A percentile compares a stretch with the other conserved stretches of the same genome.
Evolutionary conservation across 2,797 vertebrate genomes (phyloP).

Genomic region (Cossypha caffra): DNA sequence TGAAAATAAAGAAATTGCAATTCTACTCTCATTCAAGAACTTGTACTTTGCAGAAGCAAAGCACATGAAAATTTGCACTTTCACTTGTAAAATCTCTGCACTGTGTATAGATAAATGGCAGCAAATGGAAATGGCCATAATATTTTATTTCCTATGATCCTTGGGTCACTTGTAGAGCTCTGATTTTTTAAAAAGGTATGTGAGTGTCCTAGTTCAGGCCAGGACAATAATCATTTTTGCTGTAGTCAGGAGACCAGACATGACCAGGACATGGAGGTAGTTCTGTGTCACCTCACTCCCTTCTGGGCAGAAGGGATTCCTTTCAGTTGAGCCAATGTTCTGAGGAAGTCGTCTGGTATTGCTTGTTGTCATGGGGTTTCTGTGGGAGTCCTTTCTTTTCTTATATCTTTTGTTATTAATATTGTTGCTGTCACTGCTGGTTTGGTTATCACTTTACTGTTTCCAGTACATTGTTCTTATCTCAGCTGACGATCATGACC

Average conservation of each 20-base stretch:
- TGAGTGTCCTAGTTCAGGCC: neutral
- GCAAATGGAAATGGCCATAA: neutral
- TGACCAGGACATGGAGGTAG: neutral
- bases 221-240: neutral
- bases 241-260: too few species aligned
- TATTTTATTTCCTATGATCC: neutral
- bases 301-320: neutral
- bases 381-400: neutral
- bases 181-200: neutral
- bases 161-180: neutral
- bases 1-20: neutral
- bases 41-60: neutral
- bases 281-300: neutral
- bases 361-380: neutral
- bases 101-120: neutral
- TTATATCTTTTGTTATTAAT: neutral
- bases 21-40: neutral
- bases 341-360: accelerated
- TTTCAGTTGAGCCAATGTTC: accelerated
- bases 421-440: neutral
- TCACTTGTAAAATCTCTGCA: neutral
- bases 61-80: neutral
- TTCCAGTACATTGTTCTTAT: neutral
- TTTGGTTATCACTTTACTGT: neutral
- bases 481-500: neutral